These are phyloP conservation scores for Drosophila villosipedis DNA, from an alignment of 2,888 invertebrate genomes.

Conservation along the genomic window DNA sequence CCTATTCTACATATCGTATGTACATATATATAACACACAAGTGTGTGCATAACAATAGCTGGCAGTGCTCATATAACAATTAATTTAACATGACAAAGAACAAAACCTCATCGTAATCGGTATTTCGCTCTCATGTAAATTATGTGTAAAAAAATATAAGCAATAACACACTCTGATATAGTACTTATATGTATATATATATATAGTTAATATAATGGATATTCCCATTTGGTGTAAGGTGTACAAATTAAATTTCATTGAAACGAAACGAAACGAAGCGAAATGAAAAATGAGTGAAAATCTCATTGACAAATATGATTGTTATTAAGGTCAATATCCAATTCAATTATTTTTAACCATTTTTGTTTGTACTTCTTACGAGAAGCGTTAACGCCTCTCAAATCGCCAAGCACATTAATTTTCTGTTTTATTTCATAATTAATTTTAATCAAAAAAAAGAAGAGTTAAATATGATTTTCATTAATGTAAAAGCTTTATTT, in stretches of 20 bases:
- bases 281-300: conserved; percentile 15
- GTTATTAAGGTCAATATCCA: conserved; percentile 7
- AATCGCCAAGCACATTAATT: background rate
- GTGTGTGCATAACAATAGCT: conserved; percentile 34
- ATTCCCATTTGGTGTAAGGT: conserved; percentile 25
- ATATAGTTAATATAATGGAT: conserved; percentile 12
- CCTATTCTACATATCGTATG: conserved; percentile 28
- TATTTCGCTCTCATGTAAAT: conserved; percentile 38
- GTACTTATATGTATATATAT: background rate
- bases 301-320: conserved; percentile 15
- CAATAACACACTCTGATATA: conserved; percentile 21
- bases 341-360: conserved; percentile 24
- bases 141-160: conserved; percentile 35
- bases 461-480: background rate
- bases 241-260: conserved; percentile 35
- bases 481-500: conserved; percentile 1
- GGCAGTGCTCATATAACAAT: conserved; percentile 49
- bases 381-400: background rate
- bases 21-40: conserved; percentile 14
- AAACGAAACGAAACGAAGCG: conserved; percentile 11
- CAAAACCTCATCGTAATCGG: conserved; percentile 40
- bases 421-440: conserved; percentile 1
- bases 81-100: conserved; percentile 54
- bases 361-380: background rate
- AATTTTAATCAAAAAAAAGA: background rate